These are phyloP conservation scores for Linnaemya tessellans DNA, from an alignment of 2,888 invertebrate genomes.

Conservation along the genomic window DNA sequence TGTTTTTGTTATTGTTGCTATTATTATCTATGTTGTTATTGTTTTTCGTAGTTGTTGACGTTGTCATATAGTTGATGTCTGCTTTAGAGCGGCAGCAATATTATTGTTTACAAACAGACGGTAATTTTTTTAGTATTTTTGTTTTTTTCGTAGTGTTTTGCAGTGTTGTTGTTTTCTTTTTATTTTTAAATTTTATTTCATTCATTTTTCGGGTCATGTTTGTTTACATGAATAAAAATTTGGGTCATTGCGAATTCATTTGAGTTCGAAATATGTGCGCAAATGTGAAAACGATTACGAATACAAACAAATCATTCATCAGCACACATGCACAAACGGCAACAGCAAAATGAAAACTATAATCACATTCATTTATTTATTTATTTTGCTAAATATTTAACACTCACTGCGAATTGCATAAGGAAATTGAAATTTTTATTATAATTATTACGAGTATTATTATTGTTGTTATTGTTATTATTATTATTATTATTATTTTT, in stretches of 20 bases:
- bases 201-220: constrained; percentile 80
- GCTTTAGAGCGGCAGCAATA: constrained; percentile 46
- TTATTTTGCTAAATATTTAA: constrained; percentile 31
- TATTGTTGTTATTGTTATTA: too few species aligned
- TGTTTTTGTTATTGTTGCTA: constrained; percentile 39
- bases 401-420: constrained; percentile 27
- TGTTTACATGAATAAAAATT: constrained; percentile 81
- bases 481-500: too few species aligned
- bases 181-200: constrained; percentile 77
- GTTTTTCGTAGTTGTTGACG: constrained; percentile 40
- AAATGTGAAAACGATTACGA: constrained; percentile 49
- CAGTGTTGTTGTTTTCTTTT: constrained; percentile 76
- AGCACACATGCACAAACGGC: background rate
- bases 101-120: constrained; percentile 74
- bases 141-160: constrained; percentile 70
- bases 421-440: constrained; percentile 3
- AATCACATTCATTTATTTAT: constrained; percentile 39
- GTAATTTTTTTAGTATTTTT: constrained; percentile 16
- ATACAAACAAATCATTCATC: constrained; percentile 34
- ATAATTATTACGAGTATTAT: too few species aligned
- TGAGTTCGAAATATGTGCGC: constrained; percentile 73
- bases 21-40: constrained; percentile 30
- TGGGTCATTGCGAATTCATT: constrained; percentile 79
- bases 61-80: constrained; percentile 45
- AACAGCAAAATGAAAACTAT: constrained; percentile 14